Base-by-base conservation (phyloP, 2,113 vertebrate species). In the Neodontobutis hainanensis region DNA sequence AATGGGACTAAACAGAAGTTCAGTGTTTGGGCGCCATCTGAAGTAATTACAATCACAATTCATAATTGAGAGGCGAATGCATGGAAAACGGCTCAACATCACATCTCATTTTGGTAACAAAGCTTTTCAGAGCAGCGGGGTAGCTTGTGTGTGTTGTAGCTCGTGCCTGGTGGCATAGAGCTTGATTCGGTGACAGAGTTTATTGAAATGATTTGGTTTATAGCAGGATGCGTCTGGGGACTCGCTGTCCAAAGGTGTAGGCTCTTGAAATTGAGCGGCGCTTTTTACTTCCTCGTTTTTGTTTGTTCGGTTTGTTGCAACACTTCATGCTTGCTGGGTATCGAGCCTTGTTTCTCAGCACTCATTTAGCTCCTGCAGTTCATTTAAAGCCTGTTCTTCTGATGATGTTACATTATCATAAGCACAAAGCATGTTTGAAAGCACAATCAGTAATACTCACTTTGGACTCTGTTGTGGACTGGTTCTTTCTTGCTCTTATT, bases 61-160 rank as follows among this genome's bases (percentile, higher is more conserved):
- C 61, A 92, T 91, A 92, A 93, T 89, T 91, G 89, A 93, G 85
- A 78, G 67, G 82, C 73, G 73, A 85, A 87, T 51, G 82, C 83
- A 89, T 70, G 75, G 77, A 90, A 89, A 90, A 89, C 73, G 44
- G 64, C 66, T 82, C 78, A 43, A 66, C 86, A 86, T 91, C 87
- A 85, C 78, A 80, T 85, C 76, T 75, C 50, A 87, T 91, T 90
- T 87, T 64, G 47, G 77, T 82, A 84, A 90, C 84, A 87, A 90
- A 90, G 84, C 80, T 72, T 87, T 84, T 62, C 51, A 70, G 73
- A 89, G 78, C 77, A 77, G 75, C 8, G 72, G 81, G 82, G 82
- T 82, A 84, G 83, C 78, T 73, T 70, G 78, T 75, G 43, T 61
- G 76, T 87, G 79, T 88, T 19, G 43, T 73, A 40, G 51, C 69